Conservation (phyloP, 1,140 invertebrate species). For the Adoxophyes honmai region DNA sequence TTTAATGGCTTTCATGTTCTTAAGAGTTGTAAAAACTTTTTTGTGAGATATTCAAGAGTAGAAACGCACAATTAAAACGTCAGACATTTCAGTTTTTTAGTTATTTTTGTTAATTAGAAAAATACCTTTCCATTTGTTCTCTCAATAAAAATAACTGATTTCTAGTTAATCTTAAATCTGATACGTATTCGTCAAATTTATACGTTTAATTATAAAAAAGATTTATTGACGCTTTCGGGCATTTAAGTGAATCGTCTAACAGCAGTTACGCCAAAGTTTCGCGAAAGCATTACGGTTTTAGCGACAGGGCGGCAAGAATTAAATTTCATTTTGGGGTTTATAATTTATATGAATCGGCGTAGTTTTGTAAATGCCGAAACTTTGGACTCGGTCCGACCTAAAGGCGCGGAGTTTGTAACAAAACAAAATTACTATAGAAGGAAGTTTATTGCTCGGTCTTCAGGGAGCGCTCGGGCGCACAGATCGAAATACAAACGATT, state of each 20-base stretch:
- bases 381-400: slow-evolving; percentile 35
- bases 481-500: slow-evolving; percentile 58
- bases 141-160: too few relatives aligned
- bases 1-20: too few relatives aligned
- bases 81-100: too few relatives aligned
- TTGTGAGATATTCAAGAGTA: too few relatives aligned
- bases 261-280: slow-evolving; percentile 1
- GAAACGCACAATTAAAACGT: too few relatives aligned
- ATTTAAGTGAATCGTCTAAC: background rate
- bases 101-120: too few relatives aligned
- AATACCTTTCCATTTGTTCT: too few relatives aligned
- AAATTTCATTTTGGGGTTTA: slow-evolving; percentile 44
- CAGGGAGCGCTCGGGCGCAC: slow-evolving; percentile 36
- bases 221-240: too few relatives aligned
- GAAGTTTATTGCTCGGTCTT: slow-evolving; percentile 52
- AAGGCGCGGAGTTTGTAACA: slow-evolving; percentile 44
- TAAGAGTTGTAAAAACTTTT: too few relatives aligned
- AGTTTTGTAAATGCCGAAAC: slow-evolving; percentile 44
- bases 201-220: too few relatives aligned
- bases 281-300: slow-evolving; percentile 12
- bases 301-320: slow-evolving; percentile 27
- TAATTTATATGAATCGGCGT: slow-evolving; percentile 41
- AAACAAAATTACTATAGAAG: slow-evolving; percentile 64
- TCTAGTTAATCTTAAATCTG: too few relatives aligned
- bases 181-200: too few relatives aligned